These are phyloP conservation scores for Tuberolachnus salignus DNA, from an alignment of 2,888 invertebrate genomes.

Conservation along the genomic window DNA sequence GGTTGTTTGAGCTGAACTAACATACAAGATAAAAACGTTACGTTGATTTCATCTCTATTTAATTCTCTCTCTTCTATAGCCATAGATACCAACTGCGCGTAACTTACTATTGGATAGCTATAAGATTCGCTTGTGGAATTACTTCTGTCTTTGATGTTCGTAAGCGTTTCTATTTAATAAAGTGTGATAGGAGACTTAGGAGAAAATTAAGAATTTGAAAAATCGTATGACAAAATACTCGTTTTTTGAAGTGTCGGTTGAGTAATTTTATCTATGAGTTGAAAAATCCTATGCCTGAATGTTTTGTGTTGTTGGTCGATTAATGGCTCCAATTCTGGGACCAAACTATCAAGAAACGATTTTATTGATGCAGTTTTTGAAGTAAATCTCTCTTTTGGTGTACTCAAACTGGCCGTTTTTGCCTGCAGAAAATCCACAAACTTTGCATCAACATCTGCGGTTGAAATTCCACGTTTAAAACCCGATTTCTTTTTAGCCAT, in stretches of 20 bases:
- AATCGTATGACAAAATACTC: conserved; percentile 3
- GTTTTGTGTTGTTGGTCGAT: conserved; percentile 16
- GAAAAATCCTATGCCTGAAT: conserved; percentile 5
- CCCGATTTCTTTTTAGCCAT: background rate
- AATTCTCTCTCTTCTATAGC: background rate
- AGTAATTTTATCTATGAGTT: conserved; percentile 2
- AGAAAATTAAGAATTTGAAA: conserved; percentile 6
- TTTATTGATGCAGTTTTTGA: background rate
- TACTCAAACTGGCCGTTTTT: background rate
- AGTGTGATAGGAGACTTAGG: conserved; percentile 2
- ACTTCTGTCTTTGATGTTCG: conserved; percentile 12
- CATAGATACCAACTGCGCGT: background rate
- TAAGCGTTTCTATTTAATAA: conserved; percentile 6
- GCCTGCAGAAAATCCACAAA: background rate
- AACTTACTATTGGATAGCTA: background rate
- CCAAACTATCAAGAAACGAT: conserved; percentile 5
- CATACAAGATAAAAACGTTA: background rate
- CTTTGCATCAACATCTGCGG: background rate
- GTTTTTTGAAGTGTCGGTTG: background rate
- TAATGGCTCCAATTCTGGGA: background rate
- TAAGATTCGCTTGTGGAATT: conserved; percentile 5
- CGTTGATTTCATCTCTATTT: conserved; percentile 5
- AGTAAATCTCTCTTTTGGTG: background rate
- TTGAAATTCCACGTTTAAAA: background rate
- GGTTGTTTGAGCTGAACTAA: no score